phyloP scores from a whole-genome alignment of 2,113 vertebrate genomes.

The Syngnathoides biaculeatus region DNA sequence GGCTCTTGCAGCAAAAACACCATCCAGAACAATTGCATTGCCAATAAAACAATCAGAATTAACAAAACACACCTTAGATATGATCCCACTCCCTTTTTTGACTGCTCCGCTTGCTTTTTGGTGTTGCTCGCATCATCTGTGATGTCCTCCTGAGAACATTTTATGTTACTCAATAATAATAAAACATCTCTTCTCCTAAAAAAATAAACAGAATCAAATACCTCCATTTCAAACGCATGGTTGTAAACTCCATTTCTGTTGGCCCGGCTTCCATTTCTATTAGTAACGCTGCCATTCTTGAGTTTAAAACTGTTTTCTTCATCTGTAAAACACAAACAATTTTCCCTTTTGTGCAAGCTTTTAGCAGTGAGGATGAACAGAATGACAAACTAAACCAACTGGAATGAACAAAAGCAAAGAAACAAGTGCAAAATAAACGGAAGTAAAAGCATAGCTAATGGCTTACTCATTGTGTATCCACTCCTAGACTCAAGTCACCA shows the following conservation, averaged over 20 bases:
- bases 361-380: constrained; percentile 9
- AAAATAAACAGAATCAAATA: constrained; percentile 28
- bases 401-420: constrained; percentile 17
- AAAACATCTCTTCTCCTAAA: neutral
- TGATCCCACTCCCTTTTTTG: constrained; percentile 45
- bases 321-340: constrained; percentile 53
- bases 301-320: constrained; percentile 32
- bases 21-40: neutral
- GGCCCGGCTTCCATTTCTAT: neutral
- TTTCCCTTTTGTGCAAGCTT: constrained; percentile 16
- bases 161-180: neutral
- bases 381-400: constrained; percentile 20
- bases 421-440: constrained; percentile 24
- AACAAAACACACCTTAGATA: constrained; percentile 58
- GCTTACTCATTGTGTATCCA: constrained; percentile 74
- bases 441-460: constrained; percentile 40
- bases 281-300: neutral
- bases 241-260: constrained; percentile 57
- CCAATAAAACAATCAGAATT: constrained; percentile 7
- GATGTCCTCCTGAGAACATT: constrained; percentile 48
- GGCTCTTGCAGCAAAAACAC: neutral
- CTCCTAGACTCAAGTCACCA: constrained; percentile 32
- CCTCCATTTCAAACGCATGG: constrained; percentile 58
- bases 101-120: constrained; percentile 14
- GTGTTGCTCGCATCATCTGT: neutral